Evolutionary conservation across 2,888 invertebrate species (phyloP), one percentile per base, ranked within the genome.

Genomic region (Dichetophora obliterata): DNA sequence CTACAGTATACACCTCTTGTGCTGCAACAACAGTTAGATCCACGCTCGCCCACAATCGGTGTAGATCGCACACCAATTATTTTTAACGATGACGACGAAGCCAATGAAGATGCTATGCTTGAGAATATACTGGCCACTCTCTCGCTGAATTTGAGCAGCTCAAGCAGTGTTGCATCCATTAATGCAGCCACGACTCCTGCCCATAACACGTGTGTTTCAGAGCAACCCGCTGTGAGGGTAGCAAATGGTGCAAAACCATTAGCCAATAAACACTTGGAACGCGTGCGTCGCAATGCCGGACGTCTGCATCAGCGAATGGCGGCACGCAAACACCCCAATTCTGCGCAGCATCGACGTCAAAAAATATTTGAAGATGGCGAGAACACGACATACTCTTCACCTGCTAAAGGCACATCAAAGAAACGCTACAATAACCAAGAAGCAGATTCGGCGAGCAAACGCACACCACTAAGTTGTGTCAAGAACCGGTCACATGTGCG

Each of bases 21-120:
- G 5, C 9, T 77, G 22, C 81, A 82, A 66, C 81, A 83, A 24
- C 75, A 65, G n/a, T 66, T 79, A 52, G 88, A 88, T 85, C 88
- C 88, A 0, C 88, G 88, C 0, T 88, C 88, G 2, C 88, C 88
- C 3, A 86, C 84, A 19, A 76, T 86, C 6, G 87, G 88, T 5
- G 85, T 88, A 5, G 88, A 87, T 19, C 84, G 88, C 24, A 88
- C 88, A 0, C 88, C 88, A 8, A 87, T 88, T 0, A 85, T 88
- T 19, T 87, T 88, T 48, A 85, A 82, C 69, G 87, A 87, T 68
- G 84, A 85, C 31, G 81, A 82, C 16, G 85, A 85, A 61, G 81
- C 82, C 1, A 82, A 80, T n/a, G 88, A 88, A 72, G 85, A 86
- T 3, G 82, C 85, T 77, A 85, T 88, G 84, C 81, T 88, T n/a